A percentile compares a stretch with the other conserved stretches of the same genome.
Evolutionary conservation across 2,797 vertebrate genomes (phyloP).

Genomic region (Sus cebifrons): DNA sequence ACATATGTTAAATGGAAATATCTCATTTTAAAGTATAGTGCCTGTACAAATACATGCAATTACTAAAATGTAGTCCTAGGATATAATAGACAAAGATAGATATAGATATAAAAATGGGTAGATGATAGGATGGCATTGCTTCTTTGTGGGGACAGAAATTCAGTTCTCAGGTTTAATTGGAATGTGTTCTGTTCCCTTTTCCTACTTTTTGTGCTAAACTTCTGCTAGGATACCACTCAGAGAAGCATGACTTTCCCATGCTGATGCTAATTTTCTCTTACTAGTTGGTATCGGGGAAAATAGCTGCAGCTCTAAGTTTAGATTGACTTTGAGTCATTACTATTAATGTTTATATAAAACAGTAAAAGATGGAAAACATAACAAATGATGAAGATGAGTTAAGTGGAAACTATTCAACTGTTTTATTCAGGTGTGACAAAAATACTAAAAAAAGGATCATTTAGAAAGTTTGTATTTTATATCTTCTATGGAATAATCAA

Average conservation of each 20-base stretch:
- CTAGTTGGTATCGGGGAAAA: conserved; percentile 13
- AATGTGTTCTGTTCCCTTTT: background rate
- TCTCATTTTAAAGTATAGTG: background rate
- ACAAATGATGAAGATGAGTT: background rate
- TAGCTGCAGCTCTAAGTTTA: background rate
- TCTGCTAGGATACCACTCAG: conserved; percentile 9
- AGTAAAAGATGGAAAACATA: background rate
- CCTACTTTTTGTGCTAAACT: background rate
- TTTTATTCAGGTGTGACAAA: background rate
- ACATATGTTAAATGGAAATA: background rate
- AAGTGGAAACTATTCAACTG: conserved; percentile 3
- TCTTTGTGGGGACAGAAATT: conserved; percentile 1
- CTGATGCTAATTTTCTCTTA: conserved; percentile 31
- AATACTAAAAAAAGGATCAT: background rate
- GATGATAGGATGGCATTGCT: background rate
- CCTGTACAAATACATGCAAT: background rate
- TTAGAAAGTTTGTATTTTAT: conserved; percentile 35
- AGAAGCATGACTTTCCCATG: background rate
- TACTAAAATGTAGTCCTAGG: background rate
- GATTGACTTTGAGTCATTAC: conserved; percentile 3
- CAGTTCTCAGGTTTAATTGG: background rate
- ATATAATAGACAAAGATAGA: conserved; percentile 7
- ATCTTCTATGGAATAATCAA: conserved; percentile 11
- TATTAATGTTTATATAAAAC: conserved; percentile 19
- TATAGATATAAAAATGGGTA: background rate